Base-by-base conservation (phyloP, 2,797 vertebrate species). In the Melanotaenia trifasciata region DNA sequence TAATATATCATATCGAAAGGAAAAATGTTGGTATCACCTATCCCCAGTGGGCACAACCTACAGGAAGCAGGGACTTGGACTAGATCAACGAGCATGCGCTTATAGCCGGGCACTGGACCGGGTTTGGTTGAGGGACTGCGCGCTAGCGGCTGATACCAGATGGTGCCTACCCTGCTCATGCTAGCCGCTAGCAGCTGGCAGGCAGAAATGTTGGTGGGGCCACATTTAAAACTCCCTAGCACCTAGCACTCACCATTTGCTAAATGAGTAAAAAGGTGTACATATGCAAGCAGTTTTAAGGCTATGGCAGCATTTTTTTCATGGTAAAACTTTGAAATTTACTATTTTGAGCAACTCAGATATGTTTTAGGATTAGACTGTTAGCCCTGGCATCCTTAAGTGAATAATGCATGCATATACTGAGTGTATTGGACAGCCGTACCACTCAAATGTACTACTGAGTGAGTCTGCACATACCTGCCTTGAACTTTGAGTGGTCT, bases 371-470 rank as follows among this genome's bases (percentile, higher is more conserved):
- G 10, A 24, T 61, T 50, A 33, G 26, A 33, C 38, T 81, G 76
- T 87, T 60, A 69, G 80, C 67, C 61, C 72, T 61, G 72, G 74
- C 84, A 75, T 85, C 78, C 73, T 80, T 70, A 58, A 71, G 82
- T 94, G 83, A 94, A 94, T 94, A 92, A 95, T 95, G 82, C 69
- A 94, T 90, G 86, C 66, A 75, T 65, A 66, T 67, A 45, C 83
- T 59, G 74, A 85, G 78, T 71, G 73, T 84, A 85, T 78, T 81
- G 74, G 87, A 86, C 80, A 80, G 73, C 71, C 51, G 16, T 70
- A 69, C 65, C 62, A 62, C 85, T 72, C 72, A 35, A 22, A 72
- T 8, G 47, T 72, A 71, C 78, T 78, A 74, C 81, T 62, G 54
- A 73, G 26, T 53, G 84, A 80, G 36, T 64, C 36, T 71, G 58